A percentile compares a stretch with the other conserved stretches of the same genome.
These are phyloP conservation scores for Cryptus viduatorius DNA, from an alignment of 2,888 invertebrate species.

Conservation along the genomic window DNA sequence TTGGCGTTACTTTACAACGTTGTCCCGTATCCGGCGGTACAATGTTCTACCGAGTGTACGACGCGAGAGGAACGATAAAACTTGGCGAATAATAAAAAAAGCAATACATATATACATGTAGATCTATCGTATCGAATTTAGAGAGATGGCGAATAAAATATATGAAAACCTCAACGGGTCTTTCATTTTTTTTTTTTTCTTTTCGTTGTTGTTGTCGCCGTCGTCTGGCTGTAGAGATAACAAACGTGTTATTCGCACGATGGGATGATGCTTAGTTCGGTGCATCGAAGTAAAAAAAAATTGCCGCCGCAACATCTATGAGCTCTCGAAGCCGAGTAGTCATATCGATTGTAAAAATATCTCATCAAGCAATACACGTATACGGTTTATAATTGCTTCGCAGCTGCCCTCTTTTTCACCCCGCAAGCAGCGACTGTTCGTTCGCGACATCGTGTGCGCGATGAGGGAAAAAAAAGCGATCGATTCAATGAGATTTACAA, in stretches of 20 bases:
- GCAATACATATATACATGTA: background rate
- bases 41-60: constrained; percentile 18
- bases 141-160: constrained; percentile 12
- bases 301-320: no score
- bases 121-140: constrained; percentile 12
- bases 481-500: background rate
- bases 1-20: constrained; percentile 52
- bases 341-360: constrained; percentile 1
- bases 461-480: background rate
- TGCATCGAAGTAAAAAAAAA: background rate
- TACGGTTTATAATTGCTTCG: background rate
- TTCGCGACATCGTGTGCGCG: background rate
- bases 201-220: no score
- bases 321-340: background rate
- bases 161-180: background rate
- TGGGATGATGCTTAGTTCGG: background rate
- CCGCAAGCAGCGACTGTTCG: background rate
- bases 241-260: background rate
- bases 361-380: background rate
- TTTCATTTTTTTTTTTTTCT: no score
- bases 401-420: background rate
- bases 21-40: constrained; percentile 30
- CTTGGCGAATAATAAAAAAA: constrained; percentile 25
- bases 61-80: constrained; percentile 13
- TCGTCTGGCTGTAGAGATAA: no score